Conservation (phyloP, 2,888 invertebrate species). For the Lycaena phlaeas region DNA sequence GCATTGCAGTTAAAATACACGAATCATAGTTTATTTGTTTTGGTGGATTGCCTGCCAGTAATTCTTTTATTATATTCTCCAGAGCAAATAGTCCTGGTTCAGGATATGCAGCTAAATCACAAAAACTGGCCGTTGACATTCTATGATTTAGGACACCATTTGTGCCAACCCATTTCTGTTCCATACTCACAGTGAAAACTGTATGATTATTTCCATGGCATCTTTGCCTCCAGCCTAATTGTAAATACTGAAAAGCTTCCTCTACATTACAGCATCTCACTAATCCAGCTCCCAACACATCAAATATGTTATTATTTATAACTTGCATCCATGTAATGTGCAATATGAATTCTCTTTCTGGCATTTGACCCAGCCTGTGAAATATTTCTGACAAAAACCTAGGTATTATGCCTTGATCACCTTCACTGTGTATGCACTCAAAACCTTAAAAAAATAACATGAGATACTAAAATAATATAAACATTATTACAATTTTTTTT, state of each 20-base stretch:
- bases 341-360: conserved; percentile 76
- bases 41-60: conserved; percentile 67
- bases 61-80: conserved; percentile 76
- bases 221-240: conserved; percentile 75
- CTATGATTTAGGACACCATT: conserved; percentile 79
- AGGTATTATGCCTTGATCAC: conserved; percentile 81
- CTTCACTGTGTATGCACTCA: conserved; percentile 74
- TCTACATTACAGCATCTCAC: conserved; percentile 76
- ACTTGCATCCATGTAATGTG: conserved; percentile 84
- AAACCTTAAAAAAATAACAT: conserved; percentile 45
- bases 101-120: conserved; percentile 75
- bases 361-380: conserved; percentile 75
- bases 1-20: conserved; percentile 78
- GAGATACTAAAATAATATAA: too few species aligned
- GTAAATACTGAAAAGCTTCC: conserved; percentile 80
- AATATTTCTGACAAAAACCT: conserved; percentile 81
- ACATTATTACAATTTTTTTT: too few species aligned
- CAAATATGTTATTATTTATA: conserved; percentile 76
- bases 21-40: conserved; percentile 74
- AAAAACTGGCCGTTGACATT: conserved; percentile 82
- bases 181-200: conserved; percentile 80
- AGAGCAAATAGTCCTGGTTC: conserved; percentile 78
- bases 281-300: conserved; percentile 70
- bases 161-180: conserved; percentile 80
- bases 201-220: conserved; percentile 76